Base-by-base conservation (phyloP, 2,888 invertebrate species). In the Amphipoea lucens region DNA sequence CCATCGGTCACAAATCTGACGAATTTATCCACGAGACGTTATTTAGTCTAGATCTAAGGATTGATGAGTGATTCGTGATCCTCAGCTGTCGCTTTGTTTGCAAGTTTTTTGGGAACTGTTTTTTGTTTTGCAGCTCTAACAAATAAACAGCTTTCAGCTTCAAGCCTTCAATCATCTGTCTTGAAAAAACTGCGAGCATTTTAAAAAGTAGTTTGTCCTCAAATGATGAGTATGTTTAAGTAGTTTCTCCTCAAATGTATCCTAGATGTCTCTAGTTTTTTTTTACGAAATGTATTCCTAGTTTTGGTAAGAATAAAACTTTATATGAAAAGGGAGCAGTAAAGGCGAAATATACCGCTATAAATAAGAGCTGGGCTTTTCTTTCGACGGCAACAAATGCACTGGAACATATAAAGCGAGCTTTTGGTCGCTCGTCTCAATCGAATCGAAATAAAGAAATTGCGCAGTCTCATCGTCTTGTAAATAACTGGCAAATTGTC, bases 391-490 rank as follows among this genome's bases (percentile, higher is more conserved):
- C 83, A 91, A 91, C 88, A 90, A 93, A 90, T 90, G 91, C 89
- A 90, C 84, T 90, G 90, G 87, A 91, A 91, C 87, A 79, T 88
- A 90, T 90, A 89, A 91, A 90, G 86, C 81, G 83, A 91, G 86
- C 81, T 85, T 88, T 91, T 79, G 87, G 74, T 87, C 81, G 81
- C 75, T 83, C 88, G 88, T 91, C 91, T 91, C 91, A 91, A 92
- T 92, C 87, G 92, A 91, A 93, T 91, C 91, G 90, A 92, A 93
- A 93, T 94, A 93, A 93, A 94, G 92, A 91, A 92, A 92, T 92
- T 88, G 90, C 90, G 94, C 95, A 91, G 93, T 88, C 90, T 94
- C 95, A 94, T 93, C 94, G 92, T 93, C 90, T 95, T 93, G 89
- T 93, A 94, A 94, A 93, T 94, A 94, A 93, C 91, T 91, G 88